A percentile compares a stretch with the other conserved stretches of the same genome.
Conservation (phyloP, 2,888 invertebrate genomes). For the Cantharis rufa region DNA sequence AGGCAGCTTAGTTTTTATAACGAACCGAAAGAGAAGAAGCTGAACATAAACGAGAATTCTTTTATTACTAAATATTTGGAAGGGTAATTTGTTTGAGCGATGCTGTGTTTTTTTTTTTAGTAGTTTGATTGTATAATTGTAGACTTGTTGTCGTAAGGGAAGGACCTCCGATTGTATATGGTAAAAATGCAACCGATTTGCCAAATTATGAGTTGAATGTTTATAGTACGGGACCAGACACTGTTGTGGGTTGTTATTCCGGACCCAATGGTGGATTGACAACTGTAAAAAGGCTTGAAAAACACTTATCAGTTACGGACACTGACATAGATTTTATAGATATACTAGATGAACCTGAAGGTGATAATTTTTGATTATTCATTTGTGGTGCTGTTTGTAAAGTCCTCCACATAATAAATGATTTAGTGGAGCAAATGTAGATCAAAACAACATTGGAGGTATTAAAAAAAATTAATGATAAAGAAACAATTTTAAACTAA, state of each 20-base stretch:
- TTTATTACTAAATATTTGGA: slow-evolving; percentile 73
- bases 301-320: slow-evolving; percentile 68
- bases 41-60: slow-evolving; percentile 61
- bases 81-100: slow-evolving; percentile 60
- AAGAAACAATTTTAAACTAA: background rate
- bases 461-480: too few relatives aligned
- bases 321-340: slow-evolving; percentile 77
- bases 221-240: slow-evolving; percentile 59
- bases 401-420: background rate
- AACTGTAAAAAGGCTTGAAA: slow-evolving; percentile 68
- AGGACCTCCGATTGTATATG: slow-evolving; percentile 68
- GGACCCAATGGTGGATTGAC: slow-evolving; percentile 84
- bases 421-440: background rate
- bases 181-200: slow-evolving; percentile 73
- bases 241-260: slow-evolving; percentile 73
- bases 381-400: background rate
- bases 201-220: slow-evolving; percentile 63
- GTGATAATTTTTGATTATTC: slow-evolving; percentile 1
- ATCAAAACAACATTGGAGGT: background rate
- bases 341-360: slow-evolving; percentile 52
- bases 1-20: slow-evolving; percentile 71
- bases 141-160: slow-evolving; percentile 49
- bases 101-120: background rate
- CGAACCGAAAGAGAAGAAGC: slow-evolving; percentile 60
- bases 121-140: slow-evolving; percentile 28